Evolutionary conservation across 1,140 invertebrate species (phyloP).

Genomic region (Brachionus rubens): DNA sequence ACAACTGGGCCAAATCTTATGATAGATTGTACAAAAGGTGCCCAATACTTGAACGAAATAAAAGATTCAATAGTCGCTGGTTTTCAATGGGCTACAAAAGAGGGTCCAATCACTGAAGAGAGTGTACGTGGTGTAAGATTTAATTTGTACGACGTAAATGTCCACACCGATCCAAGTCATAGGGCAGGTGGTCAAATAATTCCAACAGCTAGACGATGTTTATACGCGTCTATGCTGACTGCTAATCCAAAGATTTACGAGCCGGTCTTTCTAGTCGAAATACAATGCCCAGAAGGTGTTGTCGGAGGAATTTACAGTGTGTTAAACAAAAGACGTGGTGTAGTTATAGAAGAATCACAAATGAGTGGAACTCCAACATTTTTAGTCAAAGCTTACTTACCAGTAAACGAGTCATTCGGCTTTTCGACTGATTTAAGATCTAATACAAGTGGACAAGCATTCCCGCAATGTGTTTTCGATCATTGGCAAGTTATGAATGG

Average conservation of each 20-base stretch:
- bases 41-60: constrained; percentile 11
- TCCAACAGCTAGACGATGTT: constrained; percentile 91
- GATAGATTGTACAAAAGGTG: constrained; percentile 9
- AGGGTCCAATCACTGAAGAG: constrained; percentile 95
- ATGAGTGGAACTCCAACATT: not conserved
- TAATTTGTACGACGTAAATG: constrained; percentile 97
- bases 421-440: not conserved
- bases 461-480: constrained; percentile 35
- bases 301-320: not conserved
- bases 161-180: constrained; percentile 99
- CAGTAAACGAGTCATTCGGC: constrained; percentile 40
- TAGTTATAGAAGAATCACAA: not conserved
- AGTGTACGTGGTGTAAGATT: constrained; percentile 93
- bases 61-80: constrained; percentile 3
- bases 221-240: constrained; percentile 91
- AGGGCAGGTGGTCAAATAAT: constrained; percentile 99
- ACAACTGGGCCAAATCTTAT: not conserved
- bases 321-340: constrained; percentile 14
- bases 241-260: constrained; percentile 90
- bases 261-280: constrained; percentile 97
- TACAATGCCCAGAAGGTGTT: constrained; percentile 65
- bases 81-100: constrained; percentile 99
- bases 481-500: constrained; percentile 35
- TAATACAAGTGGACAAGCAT: constrained; percentile 33
- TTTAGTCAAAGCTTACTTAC: constrained; percentile 10